phyloP scores from a whole-genome alignment of 1,140 invertebrate species.

The Periplaneta americana region DNA sequence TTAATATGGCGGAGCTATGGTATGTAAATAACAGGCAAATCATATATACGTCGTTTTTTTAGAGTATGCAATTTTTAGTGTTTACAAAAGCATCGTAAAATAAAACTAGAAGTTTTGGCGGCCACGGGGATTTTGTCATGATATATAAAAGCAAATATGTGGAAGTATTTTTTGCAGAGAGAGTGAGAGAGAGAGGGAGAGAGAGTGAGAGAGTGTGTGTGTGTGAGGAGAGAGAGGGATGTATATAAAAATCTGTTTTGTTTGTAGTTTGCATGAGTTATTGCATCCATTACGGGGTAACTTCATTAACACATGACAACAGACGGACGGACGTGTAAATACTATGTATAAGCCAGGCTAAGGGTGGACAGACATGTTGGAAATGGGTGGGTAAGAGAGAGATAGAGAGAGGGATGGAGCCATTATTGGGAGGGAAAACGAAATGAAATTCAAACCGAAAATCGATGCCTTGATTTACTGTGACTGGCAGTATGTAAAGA shows the following conservation, averaged over 20 bases:
- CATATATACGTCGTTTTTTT: not conserved
- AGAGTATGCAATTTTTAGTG: not conserved
- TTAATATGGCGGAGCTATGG: not conserved
- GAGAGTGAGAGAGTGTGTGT: too few relatives aligned
- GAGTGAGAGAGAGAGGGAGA: too few relatives aligned
- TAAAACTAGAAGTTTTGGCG: not conserved
- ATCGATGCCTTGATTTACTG: not conserved
- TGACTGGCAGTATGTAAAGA: not conserved
- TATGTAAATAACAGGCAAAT: slow-evolving; percentile 4
- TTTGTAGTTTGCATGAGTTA: slow-evolving; percentile 5
- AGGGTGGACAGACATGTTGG: not conserved
- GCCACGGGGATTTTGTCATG: not conserved
- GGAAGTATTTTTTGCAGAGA: not conserved
- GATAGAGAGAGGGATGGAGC: not conserved
- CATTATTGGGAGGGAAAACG: not conserved
- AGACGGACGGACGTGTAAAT: not conserved
- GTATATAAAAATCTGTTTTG: not conserved
- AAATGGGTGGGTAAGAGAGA: not conserved
- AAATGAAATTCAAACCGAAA: not conserved
- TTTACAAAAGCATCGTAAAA: not conserved
- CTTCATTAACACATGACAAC: slow-evolving; percentile 8
- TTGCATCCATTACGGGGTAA: slow-evolving; percentile 2
- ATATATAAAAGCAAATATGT: slow-evolving; percentile 7
- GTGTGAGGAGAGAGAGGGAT: not conserved
- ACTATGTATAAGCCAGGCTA: not conserved